Evolutionary conservation across 2,797 vertebrate genomes (phyloP).

Genomic region (Kryptopterus vitreolus): DNA sequence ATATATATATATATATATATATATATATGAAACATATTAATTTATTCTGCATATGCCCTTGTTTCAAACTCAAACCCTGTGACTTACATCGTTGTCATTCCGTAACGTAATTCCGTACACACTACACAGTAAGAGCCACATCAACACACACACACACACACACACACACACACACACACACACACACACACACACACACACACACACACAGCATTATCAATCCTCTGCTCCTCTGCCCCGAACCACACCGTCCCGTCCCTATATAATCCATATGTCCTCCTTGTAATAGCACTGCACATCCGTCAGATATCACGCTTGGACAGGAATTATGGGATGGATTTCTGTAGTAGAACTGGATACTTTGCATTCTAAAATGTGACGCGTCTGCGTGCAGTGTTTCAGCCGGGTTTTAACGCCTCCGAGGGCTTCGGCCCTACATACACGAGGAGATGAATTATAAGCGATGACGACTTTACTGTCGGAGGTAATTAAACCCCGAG

Average conservation of each 20-base stretch:
- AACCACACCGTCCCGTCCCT: neutral
- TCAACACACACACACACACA: too few relatives aligned
- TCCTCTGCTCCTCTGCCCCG: neutral
- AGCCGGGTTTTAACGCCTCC: neutral
- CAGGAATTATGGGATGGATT: conserved; percentile 23
- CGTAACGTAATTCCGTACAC: too few relatives aligned
- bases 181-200: too few relatives aligned
- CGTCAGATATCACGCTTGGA: neutral
- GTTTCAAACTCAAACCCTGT: neutral
- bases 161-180: too few relatives aligned
- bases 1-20: too few relatives aligned
- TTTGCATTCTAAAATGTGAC: conserved; percentile 2
- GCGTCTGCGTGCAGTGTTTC: neutral
- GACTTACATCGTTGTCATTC: neutral
- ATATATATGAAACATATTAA: too few relatives aligned
- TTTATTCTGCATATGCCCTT: too few relatives aligned
- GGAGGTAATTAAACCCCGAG: conserved; percentile 54
- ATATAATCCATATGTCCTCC: neutral
- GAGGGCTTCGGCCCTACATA: conserved; percentile 27
- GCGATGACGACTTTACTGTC: conserved; percentile 52
- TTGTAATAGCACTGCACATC: neutral
- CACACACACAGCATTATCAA: neutral
- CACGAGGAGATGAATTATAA: conserved; percentile 51
- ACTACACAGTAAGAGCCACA: neutral
- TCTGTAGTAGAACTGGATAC: neutral